These are phyloP conservation scores for Cavia porcellus DNA, from an alignment of 2,113 vertebrate species.

Conservation along the genomic window DNA sequence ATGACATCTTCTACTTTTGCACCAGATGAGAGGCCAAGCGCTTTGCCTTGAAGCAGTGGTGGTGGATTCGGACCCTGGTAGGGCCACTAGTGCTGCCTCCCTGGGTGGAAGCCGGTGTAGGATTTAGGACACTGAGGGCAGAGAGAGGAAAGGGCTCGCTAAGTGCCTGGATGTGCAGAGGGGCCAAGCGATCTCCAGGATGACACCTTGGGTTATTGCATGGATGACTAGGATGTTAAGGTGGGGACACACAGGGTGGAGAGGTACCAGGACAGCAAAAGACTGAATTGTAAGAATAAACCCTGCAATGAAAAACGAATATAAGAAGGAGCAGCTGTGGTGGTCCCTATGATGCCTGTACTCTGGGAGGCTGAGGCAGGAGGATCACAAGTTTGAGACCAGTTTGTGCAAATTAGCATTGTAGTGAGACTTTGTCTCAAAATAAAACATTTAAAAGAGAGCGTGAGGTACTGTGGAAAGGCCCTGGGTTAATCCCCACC, in stretches of 20 bases:
- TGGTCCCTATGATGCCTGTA: neutral
- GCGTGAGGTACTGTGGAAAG: neutral
- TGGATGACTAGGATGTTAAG: neutral
- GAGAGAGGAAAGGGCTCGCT: neutral
- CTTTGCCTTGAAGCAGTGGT: neutral
- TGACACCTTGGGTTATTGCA: neutral
- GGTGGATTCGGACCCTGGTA: no score
- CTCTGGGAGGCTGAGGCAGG: neutral
- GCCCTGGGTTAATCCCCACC: neutral
- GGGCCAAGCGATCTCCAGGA: no score
- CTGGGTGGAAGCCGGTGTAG: neutral
- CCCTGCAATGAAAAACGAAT: neutral
- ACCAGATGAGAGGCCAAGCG: neutral
- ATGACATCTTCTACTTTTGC: neutral
- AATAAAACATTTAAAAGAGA: neutral
- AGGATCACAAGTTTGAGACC: neutral
- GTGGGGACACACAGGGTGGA: no score
- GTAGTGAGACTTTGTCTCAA: neutral
- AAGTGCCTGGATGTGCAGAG: neutral
- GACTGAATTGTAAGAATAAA: neutral
- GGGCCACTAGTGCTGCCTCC: neutral
- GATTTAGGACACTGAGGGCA: neutral
- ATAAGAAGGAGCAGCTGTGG: neutral
- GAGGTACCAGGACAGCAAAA: neutral
- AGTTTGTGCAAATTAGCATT: no score